Conservation (phyloP, 2,797 vertebrate species). For the Sebastiscus albofasciatus region DNA sequence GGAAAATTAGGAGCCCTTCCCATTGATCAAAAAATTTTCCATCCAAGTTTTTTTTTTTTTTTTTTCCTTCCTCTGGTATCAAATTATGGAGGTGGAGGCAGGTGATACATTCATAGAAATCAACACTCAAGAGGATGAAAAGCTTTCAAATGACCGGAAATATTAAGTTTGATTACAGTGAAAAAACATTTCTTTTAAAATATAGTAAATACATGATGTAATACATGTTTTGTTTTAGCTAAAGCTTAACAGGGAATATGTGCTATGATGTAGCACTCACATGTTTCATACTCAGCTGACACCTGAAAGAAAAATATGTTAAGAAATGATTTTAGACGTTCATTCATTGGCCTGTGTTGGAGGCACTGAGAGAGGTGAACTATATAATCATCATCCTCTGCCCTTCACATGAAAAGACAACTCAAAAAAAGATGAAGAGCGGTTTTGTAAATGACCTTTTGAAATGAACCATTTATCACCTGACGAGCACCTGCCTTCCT, state of each 20-base stretch:
- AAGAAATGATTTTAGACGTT: not conserved
- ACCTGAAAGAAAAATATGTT: not conserved
- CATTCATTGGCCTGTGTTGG: not conserved
- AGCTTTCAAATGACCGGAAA: not conserved
- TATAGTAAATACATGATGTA: too few relatives aligned
- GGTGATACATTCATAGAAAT: not conserved
- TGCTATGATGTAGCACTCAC: not conserved
- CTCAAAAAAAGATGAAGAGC: not conserved
- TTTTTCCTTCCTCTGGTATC: not conserved
- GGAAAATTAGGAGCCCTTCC: slow-evolving; percentile 2
- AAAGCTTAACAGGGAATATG: not conserved
- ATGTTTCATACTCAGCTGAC: not conserved
- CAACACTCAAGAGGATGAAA: not conserved
- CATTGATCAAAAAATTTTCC: slow-evolving; percentile 19
- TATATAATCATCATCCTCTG: not conserved
- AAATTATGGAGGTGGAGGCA: not conserved
- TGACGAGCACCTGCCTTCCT: slow-evolving; percentile 49
- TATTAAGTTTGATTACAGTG: not conserved
- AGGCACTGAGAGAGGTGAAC: not conserved
- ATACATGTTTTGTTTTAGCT: not conserved
- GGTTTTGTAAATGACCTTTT: slow-evolving; percentile 30
- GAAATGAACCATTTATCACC: slow-evolving; percentile 48
- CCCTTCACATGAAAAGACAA: not conserved
- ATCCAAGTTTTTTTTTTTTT: not conserved
- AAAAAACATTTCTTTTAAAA: accelerated